phyloP scores from a whole-genome alignment of 1,140 invertebrate species.

The Helicoverpa zea region DNA sequence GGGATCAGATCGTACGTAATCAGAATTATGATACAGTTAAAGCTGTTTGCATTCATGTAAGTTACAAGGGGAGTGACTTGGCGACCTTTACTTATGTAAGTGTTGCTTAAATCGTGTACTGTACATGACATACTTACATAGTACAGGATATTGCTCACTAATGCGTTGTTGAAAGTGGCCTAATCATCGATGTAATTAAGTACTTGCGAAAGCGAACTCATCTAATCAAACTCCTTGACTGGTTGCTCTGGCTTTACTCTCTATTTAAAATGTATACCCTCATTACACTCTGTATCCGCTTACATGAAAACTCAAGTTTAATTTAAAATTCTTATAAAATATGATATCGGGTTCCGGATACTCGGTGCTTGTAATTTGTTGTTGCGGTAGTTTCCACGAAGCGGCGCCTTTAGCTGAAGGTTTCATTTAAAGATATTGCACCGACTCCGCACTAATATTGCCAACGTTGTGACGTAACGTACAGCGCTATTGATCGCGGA shows the following conservation, averaged over 20 bases:
- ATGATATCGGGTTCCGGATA: slow-evolving; percentile 17
- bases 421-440: slow-evolving; percentile 68
- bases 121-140: slow-evolving; percentile 13
- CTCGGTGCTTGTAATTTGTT: slow-evolving; percentile 19
- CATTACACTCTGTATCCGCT: background rate
- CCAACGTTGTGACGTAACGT: slow-evolving; percentile 28
- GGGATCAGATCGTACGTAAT: slow-evolving; percentile 8
- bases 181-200: slow-evolving; percentile 22
- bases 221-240: slow-evolving; percentile 12
- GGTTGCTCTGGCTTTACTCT: background rate
- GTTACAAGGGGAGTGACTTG: slow-evolving; percentile 12
- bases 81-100: slow-evolving; percentile 3
- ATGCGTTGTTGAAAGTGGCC: slow-evolving; percentile 4
- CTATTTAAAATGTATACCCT: slow-evolving; percentile 11
- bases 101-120: slow-evolving; percentile 8
- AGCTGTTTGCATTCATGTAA: slow-evolving; percentile 8
- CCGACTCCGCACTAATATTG: slow-evolving; percentile 41
- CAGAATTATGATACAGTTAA: slow-evolving; percentile 28
- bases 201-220: slow-evolving; percentile 15
- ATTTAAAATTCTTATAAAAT: slow-evolving; percentile 29
- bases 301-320: slow-evolving; percentile 12
- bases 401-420: slow-evolving; percentile 37
- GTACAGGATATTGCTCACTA: slow-evolving; percentile 15
- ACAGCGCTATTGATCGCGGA: slow-evolving; percentile 43
- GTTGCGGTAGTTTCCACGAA: slow-evolving; percentile 48